Evolutionary conservation across 37 sponge, comb jelly and placozoan species (phyloP).

Genomic region (Hormiphora californensis): DNA sequence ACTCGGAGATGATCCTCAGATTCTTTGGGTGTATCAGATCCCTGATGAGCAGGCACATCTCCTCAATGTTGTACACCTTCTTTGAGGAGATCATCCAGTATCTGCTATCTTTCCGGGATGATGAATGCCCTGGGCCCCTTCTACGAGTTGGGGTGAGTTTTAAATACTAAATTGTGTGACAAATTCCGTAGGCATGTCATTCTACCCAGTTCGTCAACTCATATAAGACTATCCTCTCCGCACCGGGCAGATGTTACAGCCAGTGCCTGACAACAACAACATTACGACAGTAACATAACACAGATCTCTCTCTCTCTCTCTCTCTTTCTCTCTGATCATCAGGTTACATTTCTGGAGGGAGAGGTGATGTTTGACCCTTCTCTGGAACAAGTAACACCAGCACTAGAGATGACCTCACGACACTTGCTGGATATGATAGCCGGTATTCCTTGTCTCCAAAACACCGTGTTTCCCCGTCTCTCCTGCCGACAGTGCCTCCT

Average conservation of each 20-base stretch:
- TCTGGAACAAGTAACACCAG: background rate
- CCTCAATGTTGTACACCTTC: constrained; percentile 6
- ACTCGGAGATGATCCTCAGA: background rate
- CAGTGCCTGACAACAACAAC: too few relatives aligned
- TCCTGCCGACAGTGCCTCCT: too few relatives aligned
- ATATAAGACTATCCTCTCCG: too few relatives aligned
- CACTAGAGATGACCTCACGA: background rate
- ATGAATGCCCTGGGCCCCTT: too few relatives aligned
- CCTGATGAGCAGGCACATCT: constrained; percentile 41
- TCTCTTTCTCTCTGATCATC: background rate
- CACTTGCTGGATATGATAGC: constrained; percentile 13
- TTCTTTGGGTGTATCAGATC: background rate
- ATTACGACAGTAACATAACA: too few relatives aligned
- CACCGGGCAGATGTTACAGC: too few relatives aligned
- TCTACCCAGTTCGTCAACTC: too few relatives aligned
- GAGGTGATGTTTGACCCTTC: background rate
- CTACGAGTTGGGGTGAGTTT: background rate
- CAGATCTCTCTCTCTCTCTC: too few relatives aligned
- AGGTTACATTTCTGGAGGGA: constrained; percentile 32
- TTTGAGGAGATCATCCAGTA: constrained; percentile 27
- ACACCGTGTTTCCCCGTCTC: constrained; percentile 5
- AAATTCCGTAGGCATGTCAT: too few relatives aligned
- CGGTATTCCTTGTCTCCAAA: background rate
- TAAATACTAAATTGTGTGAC: background rate
- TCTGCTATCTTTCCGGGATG: too few relatives aligned